A percentile compares a stretch with the other conserved stretches of the same genome.
Evolutionary conservation across 1,140 invertebrate species (phyloP).

Genomic region (Drosophila subpulchrella): DNA sequence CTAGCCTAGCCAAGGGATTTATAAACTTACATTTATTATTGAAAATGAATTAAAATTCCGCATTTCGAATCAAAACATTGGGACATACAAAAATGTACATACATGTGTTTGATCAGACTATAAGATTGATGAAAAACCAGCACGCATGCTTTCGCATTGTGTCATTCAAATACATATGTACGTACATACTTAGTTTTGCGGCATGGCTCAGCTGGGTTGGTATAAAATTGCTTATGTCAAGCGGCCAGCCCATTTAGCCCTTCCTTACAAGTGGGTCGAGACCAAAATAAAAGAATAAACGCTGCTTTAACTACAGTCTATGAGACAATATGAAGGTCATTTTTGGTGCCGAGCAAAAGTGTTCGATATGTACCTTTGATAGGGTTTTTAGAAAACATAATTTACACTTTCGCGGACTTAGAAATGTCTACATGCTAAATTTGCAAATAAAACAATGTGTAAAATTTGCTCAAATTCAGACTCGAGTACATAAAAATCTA

Average conservation of each 20-base stretch:
- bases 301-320: neutral
- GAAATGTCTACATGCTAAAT: too few relatives aligned
- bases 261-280: constrained; percentile 42
- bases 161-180: constrained; percentile 55
- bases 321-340: too few relatives aligned
- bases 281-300: constrained; percentile 18
- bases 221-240: constrained; percentile 49
- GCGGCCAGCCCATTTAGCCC: constrained; percentile 25
- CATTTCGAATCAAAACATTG: too few relatives aligned
- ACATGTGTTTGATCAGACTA: constrained; percentile 16
- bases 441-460: too few relatives aligned
- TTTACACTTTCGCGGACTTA: too few relatives aligned
- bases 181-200: constrained; percentile 48
- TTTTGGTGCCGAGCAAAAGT: too few relatives aligned
- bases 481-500: too few relatives aligned
- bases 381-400: too few relatives aligned
- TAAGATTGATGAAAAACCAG: constrained; percentile 22
- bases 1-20: neutral
- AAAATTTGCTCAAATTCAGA: too few relatives aligned
- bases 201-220: constrained; percentile 43
- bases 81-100: neutral
- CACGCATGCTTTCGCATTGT: constrained; percentile 62
- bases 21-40: neutral
- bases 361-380: too few relatives aligned
- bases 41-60: neutral